Conservation (phyloP, 2,113 vertebrate species). For the Oostethus manadensis region DNA sequence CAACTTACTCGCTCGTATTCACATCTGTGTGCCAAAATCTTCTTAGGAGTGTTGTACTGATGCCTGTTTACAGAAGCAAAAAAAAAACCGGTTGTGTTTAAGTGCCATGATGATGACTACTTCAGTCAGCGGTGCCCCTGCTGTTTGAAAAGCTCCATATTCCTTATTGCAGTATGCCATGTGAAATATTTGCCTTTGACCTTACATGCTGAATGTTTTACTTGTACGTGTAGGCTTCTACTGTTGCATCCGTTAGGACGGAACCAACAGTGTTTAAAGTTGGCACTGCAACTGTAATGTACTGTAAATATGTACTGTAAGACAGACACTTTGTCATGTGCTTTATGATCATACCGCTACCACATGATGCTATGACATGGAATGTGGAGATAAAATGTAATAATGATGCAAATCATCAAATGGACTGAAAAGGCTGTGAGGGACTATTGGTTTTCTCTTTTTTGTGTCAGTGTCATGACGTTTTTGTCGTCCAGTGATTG, state of each 20-base stretch:
- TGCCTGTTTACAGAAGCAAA: slow-evolving; percentile 57
- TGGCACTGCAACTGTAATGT: slow-evolving; percentile 2
- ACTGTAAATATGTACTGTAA: slow-evolving; percentile 51
- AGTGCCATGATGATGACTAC: slow-evolving; percentile 60
- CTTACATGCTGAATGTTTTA: slow-evolving; percentile 57
- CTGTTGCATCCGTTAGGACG: slow-evolving; percentile 29
- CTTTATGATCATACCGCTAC: slow-evolving; percentile 26
- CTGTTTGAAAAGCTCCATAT: slow-evolving; percentile 28
- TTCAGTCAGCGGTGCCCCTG: slow-evolving; percentile 34
- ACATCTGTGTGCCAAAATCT: slow-evolving; percentile 43
- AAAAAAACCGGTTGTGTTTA: slow-evolving; percentile 33
- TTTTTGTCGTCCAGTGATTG: slow-evolving; percentile 33
- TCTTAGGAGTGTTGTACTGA: slow-evolving; percentile 32
- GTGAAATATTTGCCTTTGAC: slow-evolving; percentile 52
- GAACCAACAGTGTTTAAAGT: slow-evolving; percentile 20
- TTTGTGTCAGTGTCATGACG: slow-evolving; percentile 7
- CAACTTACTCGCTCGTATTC: slow-evolving; percentile 9
- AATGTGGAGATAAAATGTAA: slow-evolving; percentile 31
- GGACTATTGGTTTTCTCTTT: slow-evolving; percentile 35
- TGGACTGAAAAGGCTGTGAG: slow-evolving; percentile 33
- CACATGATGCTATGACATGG: slow-evolving; percentile 23
- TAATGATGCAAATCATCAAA: slow-evolving; percentile 27
- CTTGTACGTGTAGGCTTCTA: slow-evolving; percentile 36
- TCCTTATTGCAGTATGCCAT: slow-evolving; percentile 44
- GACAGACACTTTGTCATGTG: slow-evolving; percentile 28